Evolutionary conservation across 2,888 invertebrate genomes (phyloP).

Genomic region (Drosophila engyochracea): DNA sequence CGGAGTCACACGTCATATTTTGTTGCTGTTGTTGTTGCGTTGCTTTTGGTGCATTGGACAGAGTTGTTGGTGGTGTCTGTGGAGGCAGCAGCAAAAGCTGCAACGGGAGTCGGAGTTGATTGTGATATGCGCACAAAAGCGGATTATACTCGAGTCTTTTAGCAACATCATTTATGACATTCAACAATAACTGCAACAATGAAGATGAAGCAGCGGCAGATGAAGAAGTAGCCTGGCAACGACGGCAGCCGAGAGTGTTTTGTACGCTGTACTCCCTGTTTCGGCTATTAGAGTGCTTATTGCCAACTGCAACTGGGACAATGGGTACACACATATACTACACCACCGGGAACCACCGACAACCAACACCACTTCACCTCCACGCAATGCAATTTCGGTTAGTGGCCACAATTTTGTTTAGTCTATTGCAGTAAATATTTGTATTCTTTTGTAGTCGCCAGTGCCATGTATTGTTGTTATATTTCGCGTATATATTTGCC

Average conservation of each 20-base stretch:
- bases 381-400: conserved; percentile 73
- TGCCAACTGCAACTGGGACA: conserved; percentile 41
- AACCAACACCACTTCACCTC: conserved; percentile 16
- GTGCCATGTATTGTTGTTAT: conserved; percentile 55
- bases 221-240: conserved; percentile 1
- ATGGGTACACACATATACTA: neutral
- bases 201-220: neutral
- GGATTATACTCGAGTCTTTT: conserved; percentile 78
- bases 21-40: neutral
- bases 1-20: neutral
- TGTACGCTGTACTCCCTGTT: neutral
- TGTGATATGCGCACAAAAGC: conserved; percentile 80
- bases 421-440: conserved; percentile 67
- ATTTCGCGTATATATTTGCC: conserved; percentile 43
- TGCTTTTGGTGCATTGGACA: neutral
- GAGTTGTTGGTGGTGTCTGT: neutral
- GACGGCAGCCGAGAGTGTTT: conserved; percentile 4
- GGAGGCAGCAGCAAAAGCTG: conserved; percentile 1
- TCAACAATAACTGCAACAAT: conserved; percentile 64
- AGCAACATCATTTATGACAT: conserved; percentile 78
- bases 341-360: neutral
- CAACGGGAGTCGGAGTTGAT: conserved; percentile 63
- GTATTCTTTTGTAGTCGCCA: conserved; percentile 39
- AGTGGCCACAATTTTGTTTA: conserved; percentile 78
- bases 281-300: conserved; percentile 33